phyloP scores from a whole-genome alignment of 2,113 vertebrate species.

The Perognathus longimembris region DNA sequence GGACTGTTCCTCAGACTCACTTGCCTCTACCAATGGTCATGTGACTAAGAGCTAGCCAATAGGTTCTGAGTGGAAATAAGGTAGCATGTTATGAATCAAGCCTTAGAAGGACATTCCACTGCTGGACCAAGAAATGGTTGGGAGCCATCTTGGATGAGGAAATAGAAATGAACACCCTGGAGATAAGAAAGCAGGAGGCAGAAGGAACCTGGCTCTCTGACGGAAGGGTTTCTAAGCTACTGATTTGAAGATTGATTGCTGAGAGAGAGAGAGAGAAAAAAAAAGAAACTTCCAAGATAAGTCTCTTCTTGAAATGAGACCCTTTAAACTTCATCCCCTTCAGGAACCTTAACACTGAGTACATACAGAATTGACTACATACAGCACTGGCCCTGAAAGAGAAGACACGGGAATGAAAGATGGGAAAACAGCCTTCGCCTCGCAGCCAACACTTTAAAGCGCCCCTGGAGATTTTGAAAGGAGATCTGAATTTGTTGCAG shows the following conservation, averaged over 20 bases:
- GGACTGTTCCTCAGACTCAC: not conserved
- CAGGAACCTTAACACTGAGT: not conserved
- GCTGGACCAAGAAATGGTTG: not conserved
- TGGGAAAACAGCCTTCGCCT: not conserved
- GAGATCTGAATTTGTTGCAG: not conserved
- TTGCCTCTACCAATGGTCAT: not conserved
- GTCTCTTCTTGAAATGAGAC: not conserved
- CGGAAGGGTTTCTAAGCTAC: not conserved
- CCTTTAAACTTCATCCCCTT: not conserved
- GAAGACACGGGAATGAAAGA: not conserved
- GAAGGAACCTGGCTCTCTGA: not conserved
- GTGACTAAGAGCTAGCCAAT: not conserved
- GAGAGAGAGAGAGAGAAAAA: not conserved
- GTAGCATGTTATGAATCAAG: accelerated
- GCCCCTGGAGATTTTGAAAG: not conserved
- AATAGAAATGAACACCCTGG: not conserved
- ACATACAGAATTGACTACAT: not conserved
- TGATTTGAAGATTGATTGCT: not conserved
- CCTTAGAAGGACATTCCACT: not conserved
- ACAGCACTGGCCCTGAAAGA: not conserved
- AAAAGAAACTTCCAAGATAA: not conserved
- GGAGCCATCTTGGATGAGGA: not conserved
- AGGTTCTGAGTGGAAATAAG: not conserved
- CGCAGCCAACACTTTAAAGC: not conserved
- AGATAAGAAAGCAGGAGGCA: not conserved